These are phyloP conservation scores for Cosmia trapezina DNA, from an alignment of 2,888 invertebrate species.

Conservation along the genomic window DNA sequence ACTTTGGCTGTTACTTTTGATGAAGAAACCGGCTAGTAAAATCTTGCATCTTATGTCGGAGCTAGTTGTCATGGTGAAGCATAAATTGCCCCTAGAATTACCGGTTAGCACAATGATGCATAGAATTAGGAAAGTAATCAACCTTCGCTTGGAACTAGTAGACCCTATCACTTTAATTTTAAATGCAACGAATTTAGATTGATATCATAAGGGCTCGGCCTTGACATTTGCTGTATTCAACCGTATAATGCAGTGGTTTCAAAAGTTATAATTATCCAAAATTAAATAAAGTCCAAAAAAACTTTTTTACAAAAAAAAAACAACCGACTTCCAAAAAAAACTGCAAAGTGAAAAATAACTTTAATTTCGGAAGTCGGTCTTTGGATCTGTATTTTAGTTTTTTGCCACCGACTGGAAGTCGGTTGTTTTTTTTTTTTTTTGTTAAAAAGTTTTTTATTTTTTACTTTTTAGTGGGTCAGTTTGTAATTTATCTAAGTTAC, in stretches of 20 bases:
- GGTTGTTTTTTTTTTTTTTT: too few species aligned
- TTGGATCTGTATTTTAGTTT: too few species aligned
- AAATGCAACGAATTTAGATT: background rate
- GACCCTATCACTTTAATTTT: background rate
- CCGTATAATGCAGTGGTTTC: background rate
- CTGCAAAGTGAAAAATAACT: too few species aligned
- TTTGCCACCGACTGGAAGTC: too few species aligned
- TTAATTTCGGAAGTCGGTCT: too few species aligned
- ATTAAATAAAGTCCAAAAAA: conserved; percentile 1
- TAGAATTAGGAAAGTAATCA: background rate
- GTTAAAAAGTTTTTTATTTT: too few species aligned
- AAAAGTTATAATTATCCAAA: conserved; percentile 8
- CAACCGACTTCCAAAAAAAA: too few species aligned
- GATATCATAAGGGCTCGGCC: conserved; percentile 4
- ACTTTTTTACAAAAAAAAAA: too few species aligned
- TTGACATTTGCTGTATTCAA: conserved; percentile 4
- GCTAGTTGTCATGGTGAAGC: background rate
- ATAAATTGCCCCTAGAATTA: background rate
- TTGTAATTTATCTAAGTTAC: too few species aligned
- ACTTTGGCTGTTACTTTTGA: too few species aligned
- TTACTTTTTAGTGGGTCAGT: too few species aligned
- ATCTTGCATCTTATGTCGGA: background rate
- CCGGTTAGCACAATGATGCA: background rate
- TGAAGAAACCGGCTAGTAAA: too few species aligned
- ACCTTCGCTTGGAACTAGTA: background rate